A percentile compares a stretch with the other conserved stretches of the same genome.
These are phyloP conservation scores for Gymnorhina tibicen DNA, from an alignment of 2,113 vertebrate species.

Conservation along the genomic window DNA sequence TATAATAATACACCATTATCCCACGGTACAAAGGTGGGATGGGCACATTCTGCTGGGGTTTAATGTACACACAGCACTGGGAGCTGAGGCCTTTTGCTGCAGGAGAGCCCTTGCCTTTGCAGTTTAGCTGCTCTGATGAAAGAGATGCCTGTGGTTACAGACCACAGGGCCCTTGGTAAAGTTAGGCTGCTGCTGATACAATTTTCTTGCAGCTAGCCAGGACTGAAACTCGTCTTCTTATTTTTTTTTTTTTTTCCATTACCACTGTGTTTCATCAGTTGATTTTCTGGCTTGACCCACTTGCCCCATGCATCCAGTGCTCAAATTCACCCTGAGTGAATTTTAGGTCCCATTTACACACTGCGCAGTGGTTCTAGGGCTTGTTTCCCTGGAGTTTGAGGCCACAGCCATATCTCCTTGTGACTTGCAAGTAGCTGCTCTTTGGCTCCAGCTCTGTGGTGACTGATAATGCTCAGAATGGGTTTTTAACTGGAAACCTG, in stretches of 20 bases:
- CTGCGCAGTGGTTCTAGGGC: neutral
- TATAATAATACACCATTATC: neutral
- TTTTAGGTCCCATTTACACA: neutral
- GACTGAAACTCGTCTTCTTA: accelerated
- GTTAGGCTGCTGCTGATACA: neutral
- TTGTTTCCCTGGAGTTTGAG: neutral
- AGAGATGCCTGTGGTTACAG: neutral
- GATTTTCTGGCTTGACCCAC: neutral
- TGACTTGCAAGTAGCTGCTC: neutral
- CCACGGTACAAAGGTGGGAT: neutral
- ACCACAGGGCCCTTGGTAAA: neutral
- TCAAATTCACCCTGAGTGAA: neutral
- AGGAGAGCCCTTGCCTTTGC: neutral
- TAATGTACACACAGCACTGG: neutral
- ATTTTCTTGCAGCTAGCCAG: neutral
- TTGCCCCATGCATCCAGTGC: neutral
- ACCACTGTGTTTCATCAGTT: neutral
- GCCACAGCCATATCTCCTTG: neutral
- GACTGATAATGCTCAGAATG: neutral
- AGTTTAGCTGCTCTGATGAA: neutral
- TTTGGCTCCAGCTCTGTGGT: neutral
- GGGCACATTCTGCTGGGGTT: neutral
- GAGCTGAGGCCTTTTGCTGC: neutral
- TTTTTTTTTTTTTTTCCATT: no score
- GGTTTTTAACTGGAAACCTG: neutral